Conservation (phyloP, 2,113 vertebrate genomes). For the Sporophila hypoxantha region DNA sequence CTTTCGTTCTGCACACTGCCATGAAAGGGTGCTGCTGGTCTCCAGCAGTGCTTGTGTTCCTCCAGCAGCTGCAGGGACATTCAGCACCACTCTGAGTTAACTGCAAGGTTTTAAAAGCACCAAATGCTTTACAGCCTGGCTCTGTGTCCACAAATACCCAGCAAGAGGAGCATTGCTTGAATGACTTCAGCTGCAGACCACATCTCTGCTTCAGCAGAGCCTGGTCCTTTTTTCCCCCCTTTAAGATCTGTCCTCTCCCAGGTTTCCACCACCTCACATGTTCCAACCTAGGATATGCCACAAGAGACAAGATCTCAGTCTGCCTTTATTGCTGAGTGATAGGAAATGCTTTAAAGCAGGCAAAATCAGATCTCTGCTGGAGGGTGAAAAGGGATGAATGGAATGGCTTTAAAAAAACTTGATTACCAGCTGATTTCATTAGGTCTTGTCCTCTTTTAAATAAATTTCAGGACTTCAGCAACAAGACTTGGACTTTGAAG, state of each 20-base stretch:
- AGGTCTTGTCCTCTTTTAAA: not conserved
- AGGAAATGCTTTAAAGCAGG: not conserved
- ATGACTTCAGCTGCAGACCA: not conserved
- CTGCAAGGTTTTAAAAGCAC: not conserved
- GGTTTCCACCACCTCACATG: not conserved
- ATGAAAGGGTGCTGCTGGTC: not conserved
- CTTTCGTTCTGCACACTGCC: not conserved
- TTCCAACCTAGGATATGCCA: not conserved
- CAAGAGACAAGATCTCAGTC: not conserved
- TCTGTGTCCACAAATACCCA: not conserved
- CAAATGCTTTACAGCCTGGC: not conserved
- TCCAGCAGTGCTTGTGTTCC: not conserved
- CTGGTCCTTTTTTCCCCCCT: not conserved
- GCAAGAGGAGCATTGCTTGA: not conserved
- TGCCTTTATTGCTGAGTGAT: accelerated
- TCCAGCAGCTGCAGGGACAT: not conserved
- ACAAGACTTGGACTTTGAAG: not conserved
- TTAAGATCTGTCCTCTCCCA: not conserved
- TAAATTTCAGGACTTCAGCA: not conserved
- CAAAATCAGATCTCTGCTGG: not conserved
- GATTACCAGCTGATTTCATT: not conserved
- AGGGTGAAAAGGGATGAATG: not conserved
- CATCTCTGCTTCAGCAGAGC: not conserved
- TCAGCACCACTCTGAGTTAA: not conserved
- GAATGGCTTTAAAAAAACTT: not conserved